Evolutionary conservation across 2,888 invertebrate species (phyloP).

Genomic region (Alloscopus bannaensis): DNA sequence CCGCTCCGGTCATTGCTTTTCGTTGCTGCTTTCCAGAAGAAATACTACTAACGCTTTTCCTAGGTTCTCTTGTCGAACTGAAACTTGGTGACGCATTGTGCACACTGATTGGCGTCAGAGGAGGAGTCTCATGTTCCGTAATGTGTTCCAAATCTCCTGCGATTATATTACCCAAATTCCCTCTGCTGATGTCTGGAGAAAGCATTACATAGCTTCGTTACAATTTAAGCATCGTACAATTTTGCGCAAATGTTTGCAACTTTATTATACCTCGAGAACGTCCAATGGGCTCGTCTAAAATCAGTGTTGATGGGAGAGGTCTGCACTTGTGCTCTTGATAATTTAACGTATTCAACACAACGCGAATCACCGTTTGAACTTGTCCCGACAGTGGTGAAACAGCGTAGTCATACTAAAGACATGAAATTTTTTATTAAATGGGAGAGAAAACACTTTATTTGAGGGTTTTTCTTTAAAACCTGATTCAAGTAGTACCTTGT

Average conservation of each 20-base stretch:
- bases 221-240: background rate
- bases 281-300: constrained; percentile 83
- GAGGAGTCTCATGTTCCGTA: constrained; percentile 71
- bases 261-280: constrained; percentile 80
- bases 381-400: constrained; percentile 77
- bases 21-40: constrained; percentile 56
- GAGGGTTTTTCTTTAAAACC: too few relatives aligned
- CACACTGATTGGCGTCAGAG: constrained; percentile 67
- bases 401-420: constrained; percentile 77
- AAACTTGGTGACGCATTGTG: constrained; percentile 64
- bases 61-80: constrained; percentile 49
- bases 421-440: too few relatives aligned
- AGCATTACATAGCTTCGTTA: background rate
- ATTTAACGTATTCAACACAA: constrained; percentile 94
- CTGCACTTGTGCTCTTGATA: constrained; percentile 94
- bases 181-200: constrained; percentile 43
- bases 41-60: constrained; percentile 69
- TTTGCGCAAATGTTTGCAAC: constrained; percentile 7
- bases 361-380: constrained; percentile 87
- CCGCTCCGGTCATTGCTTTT: constrained; percentile 35
- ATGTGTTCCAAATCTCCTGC: constrained; percentile 71
- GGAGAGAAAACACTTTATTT: too few relatives aligned
- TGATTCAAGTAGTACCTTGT: constrained; percentile 95
- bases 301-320: constrained; percentile 86
- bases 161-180: constrained; percentile 33